Evolutionary conservation across 2,888 invertebrate genomes (phyloP), one percentile per base, ranked within the genome.

Genomic region (Ochropacha duplaris): DNA sequence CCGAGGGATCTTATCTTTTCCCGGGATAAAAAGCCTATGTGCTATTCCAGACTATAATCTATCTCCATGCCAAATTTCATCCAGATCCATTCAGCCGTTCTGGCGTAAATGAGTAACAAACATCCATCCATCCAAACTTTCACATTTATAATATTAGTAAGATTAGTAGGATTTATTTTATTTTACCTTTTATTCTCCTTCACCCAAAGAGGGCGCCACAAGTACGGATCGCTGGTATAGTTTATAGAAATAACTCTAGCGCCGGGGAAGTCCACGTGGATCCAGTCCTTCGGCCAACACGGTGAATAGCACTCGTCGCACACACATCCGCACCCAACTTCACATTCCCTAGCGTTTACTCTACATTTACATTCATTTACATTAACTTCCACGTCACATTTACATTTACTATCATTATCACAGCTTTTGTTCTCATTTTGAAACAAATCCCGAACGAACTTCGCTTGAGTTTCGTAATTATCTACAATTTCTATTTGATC

Each of bases 271-370:
- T 98, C 98, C 44, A 94, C 79, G 0, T 96, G 95, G 24, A 98
- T 84, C 98, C 98, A 98, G 80, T 98, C 97, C 60, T 94, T 93
- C 0, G 98, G 98, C 97, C 97, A 98, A 76, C 97, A 97, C 12
- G 87, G 82, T 0, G 95, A 95, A 72, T 94, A 95, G 56, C 93
- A 93, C 4, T 87, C 78, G 28, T 88, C 89, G 54, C 92, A 92
- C 0, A 85, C 62, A 57, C 92, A 93, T 0, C 92, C 92, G 44
- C 92, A 92, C 0, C 92, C 92, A 0, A 78, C 65, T 31, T 80
- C 78, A 50, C 91, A 90, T 44, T 66, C 60, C 50, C 69, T 75
- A 6, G 72, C 74, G 19, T 58, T 62, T 0, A 44, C 36, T 36
- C 58, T 68, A 64, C 36, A 36, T 36, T 36, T 36, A 36, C 36